Evolutionary conservation across 2,797 vertebrate genomes (phyloP).

Genomic region (Anisognathus igniventris): DNA sequence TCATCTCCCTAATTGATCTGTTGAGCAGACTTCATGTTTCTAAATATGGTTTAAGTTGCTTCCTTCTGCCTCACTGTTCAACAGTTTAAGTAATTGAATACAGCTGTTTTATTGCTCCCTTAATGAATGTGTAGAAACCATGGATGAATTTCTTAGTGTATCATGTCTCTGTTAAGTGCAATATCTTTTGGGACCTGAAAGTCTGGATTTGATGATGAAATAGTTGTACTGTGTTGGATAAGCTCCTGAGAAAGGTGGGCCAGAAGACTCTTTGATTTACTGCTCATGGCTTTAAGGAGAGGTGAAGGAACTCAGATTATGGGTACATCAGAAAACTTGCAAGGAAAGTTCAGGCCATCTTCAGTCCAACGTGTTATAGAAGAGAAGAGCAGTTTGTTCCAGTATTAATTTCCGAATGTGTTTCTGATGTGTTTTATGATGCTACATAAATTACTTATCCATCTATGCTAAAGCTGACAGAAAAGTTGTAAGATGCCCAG

Average conservation of each 20-base stretch:
- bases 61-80: constrained; percentile 18
- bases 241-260: not conserved
- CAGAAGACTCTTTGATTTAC: not conserved
- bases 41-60: not conserved
- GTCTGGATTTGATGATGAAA: not conserved
- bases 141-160: not conserved
- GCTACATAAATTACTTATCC: not conserved
- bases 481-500: not conserved
- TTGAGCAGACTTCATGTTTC: constrained; percentile 1
- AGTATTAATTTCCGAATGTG: not conserved
- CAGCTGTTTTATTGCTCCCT: constrained; percentile 18
- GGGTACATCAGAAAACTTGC: not conserved
- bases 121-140: not conserved
- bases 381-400: not conserved
- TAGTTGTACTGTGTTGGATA: not conserved
- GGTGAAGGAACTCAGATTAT: not conserved
- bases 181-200: not conserved
- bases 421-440: not conserved
- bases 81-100: constrained; percentile 10
- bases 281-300: not conserved
- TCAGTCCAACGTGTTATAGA: not conserved
- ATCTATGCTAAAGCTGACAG: not conserved
- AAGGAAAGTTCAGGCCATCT: not conserved
- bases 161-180: not conserved
- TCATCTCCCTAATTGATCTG: not conserved